Evolutionary conservation across 2,888 invertebrate species (phyloP).

Genomic region (Andrena flavipes): DNA sequence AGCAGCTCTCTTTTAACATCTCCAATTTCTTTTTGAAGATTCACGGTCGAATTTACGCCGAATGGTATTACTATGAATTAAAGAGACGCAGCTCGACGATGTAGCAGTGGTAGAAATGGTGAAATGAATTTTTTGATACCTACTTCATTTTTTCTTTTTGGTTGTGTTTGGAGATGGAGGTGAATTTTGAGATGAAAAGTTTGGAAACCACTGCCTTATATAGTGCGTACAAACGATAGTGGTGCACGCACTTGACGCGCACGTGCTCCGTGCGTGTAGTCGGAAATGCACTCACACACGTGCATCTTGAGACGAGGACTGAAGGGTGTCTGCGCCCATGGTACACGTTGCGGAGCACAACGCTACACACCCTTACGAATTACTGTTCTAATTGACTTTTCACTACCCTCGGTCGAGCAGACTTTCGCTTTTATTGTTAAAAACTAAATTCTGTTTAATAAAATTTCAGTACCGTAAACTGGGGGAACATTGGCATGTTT

Average conservation of each 20-base stretch:
- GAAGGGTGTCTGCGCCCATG: conserved; percentile 81
- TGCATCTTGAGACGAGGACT: conserved; percentile 61
- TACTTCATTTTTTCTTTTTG: background rate
- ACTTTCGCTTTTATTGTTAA: no score
- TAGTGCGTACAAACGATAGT: conserved; percentile 56
- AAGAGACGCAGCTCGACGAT: no score
- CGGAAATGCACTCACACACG: conserved; percentile 66
- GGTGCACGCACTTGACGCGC: conserved; percentile 76
- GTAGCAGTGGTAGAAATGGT: background rate
- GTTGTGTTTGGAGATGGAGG: conserved; percentile 6
- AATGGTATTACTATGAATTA: no score
- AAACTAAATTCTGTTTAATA: no score
- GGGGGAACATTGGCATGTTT: no score
- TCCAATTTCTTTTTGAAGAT: background rate
- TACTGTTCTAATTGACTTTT: conserved; percentile 28
- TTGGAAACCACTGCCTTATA: conserved; percentile 45
- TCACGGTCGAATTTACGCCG: no score
- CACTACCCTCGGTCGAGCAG: background rate
- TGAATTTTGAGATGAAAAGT: conserved; percentile 62
- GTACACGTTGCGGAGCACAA: conserved; percentile 71
- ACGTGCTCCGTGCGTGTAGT: conserved; percentile 70
- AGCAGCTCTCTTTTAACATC: background rate
- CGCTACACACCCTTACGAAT: conserved; percentile 25
- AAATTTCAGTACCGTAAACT: no score
- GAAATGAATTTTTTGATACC: background rate